Evolutionary conservation across 2,888 invertebrate species (phyloP).

Genomic region (Ennomos quercinarius): DNA sequence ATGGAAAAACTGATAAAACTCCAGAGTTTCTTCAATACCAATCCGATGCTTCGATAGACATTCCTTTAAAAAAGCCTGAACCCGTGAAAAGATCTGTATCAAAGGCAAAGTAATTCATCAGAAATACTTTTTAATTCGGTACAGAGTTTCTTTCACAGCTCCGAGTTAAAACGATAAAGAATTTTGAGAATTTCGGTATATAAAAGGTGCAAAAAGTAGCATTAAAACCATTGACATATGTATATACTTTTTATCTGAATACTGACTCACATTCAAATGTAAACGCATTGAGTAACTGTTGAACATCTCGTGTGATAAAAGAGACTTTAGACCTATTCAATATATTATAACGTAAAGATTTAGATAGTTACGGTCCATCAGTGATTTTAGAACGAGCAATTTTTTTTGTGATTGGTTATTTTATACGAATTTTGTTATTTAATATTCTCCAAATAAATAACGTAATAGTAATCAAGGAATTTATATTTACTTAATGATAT

Average conservation of each 20-base stretch:
- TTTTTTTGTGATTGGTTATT: too few species aligned
- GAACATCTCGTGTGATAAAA: too few species aligned
- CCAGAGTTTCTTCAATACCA: constrained; percentile 4
- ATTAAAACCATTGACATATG: too few species aligned
- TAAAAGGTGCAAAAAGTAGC: constrained; percentile 15
- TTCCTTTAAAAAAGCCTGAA: constrained; percentile 27
- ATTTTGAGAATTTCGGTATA: constrained; percentile 18
- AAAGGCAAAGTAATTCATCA: constrained; percentile 29
- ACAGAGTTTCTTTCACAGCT: constrained; percentile 26
- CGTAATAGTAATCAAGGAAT: constrained; percentile 33
- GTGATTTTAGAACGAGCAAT: too few species aligned
- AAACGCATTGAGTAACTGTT: background rate
- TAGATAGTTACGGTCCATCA: too few species aligned
- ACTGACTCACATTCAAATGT: constrained; percentile 4
- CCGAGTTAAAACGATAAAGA: constrained; percentile 23
- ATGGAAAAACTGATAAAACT: background rate
- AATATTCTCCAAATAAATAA: constrained; percentile 32
- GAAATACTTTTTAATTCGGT: constrained; percentile 28
- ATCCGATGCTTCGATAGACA: constrained; percentile 24
- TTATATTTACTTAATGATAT: constrained; percentile 47
- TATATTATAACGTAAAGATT: too few species aligned
- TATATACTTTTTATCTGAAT: constrained; percentile 8
- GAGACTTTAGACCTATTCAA: too few species aligned
- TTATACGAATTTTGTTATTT: constrained; percentile 15
- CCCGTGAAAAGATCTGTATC: constrained; percentile 31